Conservation (phyloP, 2,888 invertebrate genomes). For the Stenchaetothrips biformis region DNA sequence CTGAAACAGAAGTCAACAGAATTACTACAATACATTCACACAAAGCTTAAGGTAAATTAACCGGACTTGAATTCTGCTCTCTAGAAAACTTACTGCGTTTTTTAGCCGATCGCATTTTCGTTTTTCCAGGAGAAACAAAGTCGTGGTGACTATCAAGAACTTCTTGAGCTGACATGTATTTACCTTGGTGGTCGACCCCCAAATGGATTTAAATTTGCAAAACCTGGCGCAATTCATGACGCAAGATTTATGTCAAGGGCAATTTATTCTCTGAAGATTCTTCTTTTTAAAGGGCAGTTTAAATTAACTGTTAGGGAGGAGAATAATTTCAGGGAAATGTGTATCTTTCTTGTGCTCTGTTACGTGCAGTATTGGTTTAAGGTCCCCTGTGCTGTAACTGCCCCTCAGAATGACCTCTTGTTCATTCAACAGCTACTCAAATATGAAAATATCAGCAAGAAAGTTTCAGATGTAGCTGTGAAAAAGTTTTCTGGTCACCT, state of each 20-base stretch:
- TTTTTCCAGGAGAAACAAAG: conserved; percentile 35
- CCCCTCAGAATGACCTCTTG: conserved; percentile 31
- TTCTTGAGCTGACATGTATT: conserved; percentile 37
- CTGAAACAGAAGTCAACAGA: too few relatives aligned
- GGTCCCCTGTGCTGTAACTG: conserved; percentile 28
- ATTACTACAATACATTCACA: too few relatives aligned
- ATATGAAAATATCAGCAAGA: conserved; percentile 31
- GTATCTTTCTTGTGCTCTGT: conserved; percentile 32
- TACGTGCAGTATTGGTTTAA: conserved; percentile 33
- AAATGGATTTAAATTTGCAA: conserved; percentile 36
- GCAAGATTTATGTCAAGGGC: conserved; percentile 40
- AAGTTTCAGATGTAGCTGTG: conserved; percentile 30
- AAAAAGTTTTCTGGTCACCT: conserved; percentile 35
- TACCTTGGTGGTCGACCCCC: conserved; percentile 37
- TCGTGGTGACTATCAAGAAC: conserved; percentile 39
- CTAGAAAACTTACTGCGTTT: too few relatives aligned
- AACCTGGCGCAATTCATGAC: conserved; percentile 39
- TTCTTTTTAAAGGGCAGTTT: conserved; percentile 38
- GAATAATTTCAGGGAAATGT: conserved; percentile 33
- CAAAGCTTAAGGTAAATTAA: too few relatives aligned
- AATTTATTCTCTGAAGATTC: conserved; percentile 40
- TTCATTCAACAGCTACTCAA: conserved; percentile 30
- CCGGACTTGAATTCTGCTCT: too few relatives aligned
- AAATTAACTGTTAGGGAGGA: conserved; percentile 35
- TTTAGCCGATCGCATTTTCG: too few relatives aligned